Evolutionary conservation across 2,113 vertebrate species (phyloP), one percentile per base, ranked within the genome.

Genomic region (Lagopus muta): DNA sequence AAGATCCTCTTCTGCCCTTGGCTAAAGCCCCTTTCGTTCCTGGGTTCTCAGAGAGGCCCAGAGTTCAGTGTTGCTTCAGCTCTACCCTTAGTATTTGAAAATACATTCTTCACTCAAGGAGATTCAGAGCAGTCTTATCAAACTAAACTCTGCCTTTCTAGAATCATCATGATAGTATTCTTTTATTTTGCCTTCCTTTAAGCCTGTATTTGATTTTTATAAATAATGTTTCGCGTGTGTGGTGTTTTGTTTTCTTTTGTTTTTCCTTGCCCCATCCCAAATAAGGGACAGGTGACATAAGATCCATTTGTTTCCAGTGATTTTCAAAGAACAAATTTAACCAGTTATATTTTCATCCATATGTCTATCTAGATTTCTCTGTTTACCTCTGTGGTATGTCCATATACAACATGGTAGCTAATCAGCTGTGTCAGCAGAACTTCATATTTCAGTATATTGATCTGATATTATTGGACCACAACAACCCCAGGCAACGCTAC

Each of bases 361-460:
- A 0, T 13, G 18, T 72, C 77, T 89, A 34, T 72, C 62, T 89
- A 13, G 24, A n/a, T 57, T n/a, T 89, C 70, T 74, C 67, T 60
- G 66, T 18, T 77, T 89, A 22, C 61, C 52, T 80, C 74, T 71
- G n/a, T 80, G 84, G 43, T 82, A 16, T 16, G 13, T 38, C 43
- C 13, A 2, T 52, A 30, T 73, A 36, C 45, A 60, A 47, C 55
- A 47, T 25, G 34, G 79, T 70, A 64, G 67, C 62, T 91, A 30
- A 58, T 82, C 62, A 76, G 58, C 89, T 32, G 20, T 70, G 60
- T 70, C 78, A 94, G 72, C 78, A 86, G 85, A 93, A 61, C 55
- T 89, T 87, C 75, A 27, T 43, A 2, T 93, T 67, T 80, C 75
- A 42, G 3, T 82, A 32, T 45, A 4, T 25, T 36, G 52, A 60